phyloP scores from a whole-genome alignment of 2,888 invertebrate genomes.

The Erebia ligea region DNA sequence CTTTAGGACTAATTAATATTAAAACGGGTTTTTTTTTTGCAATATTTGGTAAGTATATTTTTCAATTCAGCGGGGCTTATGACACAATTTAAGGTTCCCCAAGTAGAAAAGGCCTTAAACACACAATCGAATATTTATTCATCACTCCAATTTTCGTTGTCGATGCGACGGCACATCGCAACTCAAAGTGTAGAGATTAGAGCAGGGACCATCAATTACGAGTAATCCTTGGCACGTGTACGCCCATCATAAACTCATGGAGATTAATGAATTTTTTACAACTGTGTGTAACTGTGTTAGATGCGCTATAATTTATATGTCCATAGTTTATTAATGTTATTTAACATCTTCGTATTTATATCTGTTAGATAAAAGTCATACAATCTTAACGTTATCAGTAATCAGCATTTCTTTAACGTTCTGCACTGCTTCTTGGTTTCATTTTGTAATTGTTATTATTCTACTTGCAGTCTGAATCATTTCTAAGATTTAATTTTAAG shows the following conservation, averaged over 20 bases:
- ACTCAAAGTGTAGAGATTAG: constrained; percentile 78
- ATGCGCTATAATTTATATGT: neutral
- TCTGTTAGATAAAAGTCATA: too few species aligned
- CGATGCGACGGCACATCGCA: constrained; percentile 42
- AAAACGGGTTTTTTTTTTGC: too few species aligned
- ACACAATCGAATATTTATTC: constrained; percentile 31
- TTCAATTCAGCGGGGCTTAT: neutral
- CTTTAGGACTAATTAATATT: too few species aligned
- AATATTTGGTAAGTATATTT: neutral
- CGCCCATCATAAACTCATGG: constrained; percentile 68
- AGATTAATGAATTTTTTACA: constrained; percentile 72
- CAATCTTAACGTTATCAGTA: too few species aligned
- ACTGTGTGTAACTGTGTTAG: neutral
- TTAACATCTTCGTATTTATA: neutral
- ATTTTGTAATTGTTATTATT: too few species aligned
- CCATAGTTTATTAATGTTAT: constrained; percentile 3
- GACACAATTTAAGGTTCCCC: neutral
- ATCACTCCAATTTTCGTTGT: constrained; percentile 27
- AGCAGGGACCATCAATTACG: constrained; percentile 76
- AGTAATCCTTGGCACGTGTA: constrained; percentile 78
- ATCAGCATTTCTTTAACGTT: too few species aligned
- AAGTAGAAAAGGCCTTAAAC: constrained; percentile 6
- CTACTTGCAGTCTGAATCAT: too few species aligned
- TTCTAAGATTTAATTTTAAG: too few species aligned
- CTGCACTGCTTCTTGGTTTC: too few species aligned